A percentile compares a stretch with the other conserved stretches of the same genome.
Conservation (phyloP, 2,888 invertebrate genomes). For the Thereva unica region DNA sequence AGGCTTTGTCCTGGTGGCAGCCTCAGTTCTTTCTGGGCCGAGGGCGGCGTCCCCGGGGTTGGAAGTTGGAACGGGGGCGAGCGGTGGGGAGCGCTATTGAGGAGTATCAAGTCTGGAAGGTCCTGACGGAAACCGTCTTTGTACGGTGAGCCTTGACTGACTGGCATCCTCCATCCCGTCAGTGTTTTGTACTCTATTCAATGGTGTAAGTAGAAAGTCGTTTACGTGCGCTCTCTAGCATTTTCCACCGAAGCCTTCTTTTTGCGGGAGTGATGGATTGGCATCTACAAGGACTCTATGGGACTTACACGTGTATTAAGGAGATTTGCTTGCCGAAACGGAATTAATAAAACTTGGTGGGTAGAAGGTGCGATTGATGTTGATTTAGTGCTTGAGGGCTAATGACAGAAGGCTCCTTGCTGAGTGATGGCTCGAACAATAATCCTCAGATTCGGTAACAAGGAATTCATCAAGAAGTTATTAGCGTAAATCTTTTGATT, state of each 20-base stretch:
- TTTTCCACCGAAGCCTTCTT: constrained; percentile 3
- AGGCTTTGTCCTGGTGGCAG: constrained; percentile 18
- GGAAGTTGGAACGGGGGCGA: no score
- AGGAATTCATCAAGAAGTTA: no score
- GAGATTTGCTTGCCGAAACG: constrained; percentile 29
- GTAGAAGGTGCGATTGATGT: constrained; percentile 28
- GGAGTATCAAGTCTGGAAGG: no score
- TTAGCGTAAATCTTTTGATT: no score
- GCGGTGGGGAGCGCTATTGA: no score
- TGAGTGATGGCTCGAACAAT: background rate
- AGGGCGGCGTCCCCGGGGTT: background rate
- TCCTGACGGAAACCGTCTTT: no score
- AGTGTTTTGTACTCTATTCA: background rate
- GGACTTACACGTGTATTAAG: constrained; percentile 30
- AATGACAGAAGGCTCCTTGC: background rate
- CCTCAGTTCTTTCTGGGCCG: constrained; percentile 17
- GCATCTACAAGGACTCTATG: constrained; percentile 28
- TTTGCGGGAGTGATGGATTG: constrained; percentile 26
- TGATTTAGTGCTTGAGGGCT: constrained; percentile 30
- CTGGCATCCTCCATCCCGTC: no score
- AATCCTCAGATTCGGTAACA: no score
- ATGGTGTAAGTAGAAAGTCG: background rate
- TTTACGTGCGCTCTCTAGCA: background rate
- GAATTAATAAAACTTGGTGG: constrained; percentile 31
- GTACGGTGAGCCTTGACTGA: no score